These are phyloP conservation scores for Catagonus wagneri DNA, from an alignment of 2,113 vertebrate species.

Conservation along the genomic window DNA sequence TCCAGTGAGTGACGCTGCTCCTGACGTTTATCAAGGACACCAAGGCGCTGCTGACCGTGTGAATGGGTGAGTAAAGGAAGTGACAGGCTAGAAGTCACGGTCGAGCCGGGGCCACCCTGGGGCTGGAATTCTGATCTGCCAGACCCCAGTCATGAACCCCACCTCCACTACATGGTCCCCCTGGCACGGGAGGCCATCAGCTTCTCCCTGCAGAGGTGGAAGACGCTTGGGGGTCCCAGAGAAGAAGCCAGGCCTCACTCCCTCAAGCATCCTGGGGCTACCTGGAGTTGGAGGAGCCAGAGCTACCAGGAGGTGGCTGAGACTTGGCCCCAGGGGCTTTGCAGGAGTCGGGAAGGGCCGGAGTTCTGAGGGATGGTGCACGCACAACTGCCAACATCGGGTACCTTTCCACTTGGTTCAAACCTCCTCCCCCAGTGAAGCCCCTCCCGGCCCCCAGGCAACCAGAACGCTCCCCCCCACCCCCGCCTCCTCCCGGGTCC, in stretches of 20 bases:
- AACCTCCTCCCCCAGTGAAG: background rate
- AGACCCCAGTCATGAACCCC: background rate
- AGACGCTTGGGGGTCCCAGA: background rate
- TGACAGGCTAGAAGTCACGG: background rate
- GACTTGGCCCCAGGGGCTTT: background rate
- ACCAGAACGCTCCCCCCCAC: background rate
- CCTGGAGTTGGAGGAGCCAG: background rate
- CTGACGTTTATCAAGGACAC: background rate
- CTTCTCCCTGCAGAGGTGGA: background rate
- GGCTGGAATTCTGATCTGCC: background rate
- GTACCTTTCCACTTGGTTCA: background rate
- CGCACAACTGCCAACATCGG: fast-evolving
- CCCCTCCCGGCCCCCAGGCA: background rate
- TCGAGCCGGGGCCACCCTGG: background rate
- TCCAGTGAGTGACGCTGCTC: background rate
- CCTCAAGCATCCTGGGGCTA: background rate
- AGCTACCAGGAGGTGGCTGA: background rate
- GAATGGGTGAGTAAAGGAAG: background rate
- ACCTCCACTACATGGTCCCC: background rate
- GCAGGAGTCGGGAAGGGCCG: background rate
- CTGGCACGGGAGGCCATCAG: background rate
- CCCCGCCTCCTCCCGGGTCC: background rate
- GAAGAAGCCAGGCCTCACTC: background rate
- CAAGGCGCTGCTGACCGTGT: background rate
- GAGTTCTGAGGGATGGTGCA: background rate